A percentile compares a stretch with the other conserved stretches of the same genome.
Evolutionary conservation across 2,888 invertebrate genomes (phyloP).

Genomic region (Elegia similella): DNA sequence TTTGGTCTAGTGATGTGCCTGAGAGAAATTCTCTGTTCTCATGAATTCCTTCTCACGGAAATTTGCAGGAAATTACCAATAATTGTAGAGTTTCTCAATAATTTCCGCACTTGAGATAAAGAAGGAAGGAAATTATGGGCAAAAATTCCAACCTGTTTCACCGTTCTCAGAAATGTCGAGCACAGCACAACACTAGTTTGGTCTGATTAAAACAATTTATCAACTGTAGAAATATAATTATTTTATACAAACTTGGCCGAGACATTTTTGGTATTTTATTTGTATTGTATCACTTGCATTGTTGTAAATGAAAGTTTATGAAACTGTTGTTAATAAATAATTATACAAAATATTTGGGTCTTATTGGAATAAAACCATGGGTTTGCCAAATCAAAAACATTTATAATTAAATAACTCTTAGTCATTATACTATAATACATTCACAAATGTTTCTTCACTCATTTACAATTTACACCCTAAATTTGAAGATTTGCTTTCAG

Average conservation of each 20-base stretch:
- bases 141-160: no score
- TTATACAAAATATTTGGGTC: conserved; percentile 26
- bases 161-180: no score
- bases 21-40: no score
- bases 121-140: no score
- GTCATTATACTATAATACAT: background rate
- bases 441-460: background rate
- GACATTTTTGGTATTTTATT: conserved; percentile 2
- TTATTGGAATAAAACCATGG: conserved; percentile 25
- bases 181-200: no score
- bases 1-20: no score
- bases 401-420: conserved; percentile 12
- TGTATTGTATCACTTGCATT: conserved; percentile 15
- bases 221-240: no score
- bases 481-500: background rate
- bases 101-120: no score
- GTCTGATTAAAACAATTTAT: no score
- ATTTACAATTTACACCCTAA: background rate
- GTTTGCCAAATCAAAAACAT: conserved; percentile 29
- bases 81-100: no score
- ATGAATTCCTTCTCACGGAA: no score
- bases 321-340: conserved; percentile 62
- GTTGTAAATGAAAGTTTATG: conserved; percentile 49
- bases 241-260: background rate
- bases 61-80: no score